Evolutionary conservation across 2,113 vertebrate species (phyloP), one percentile per base, ranked within the genome.

Genomic region (Crotalus helleri): DNA sequence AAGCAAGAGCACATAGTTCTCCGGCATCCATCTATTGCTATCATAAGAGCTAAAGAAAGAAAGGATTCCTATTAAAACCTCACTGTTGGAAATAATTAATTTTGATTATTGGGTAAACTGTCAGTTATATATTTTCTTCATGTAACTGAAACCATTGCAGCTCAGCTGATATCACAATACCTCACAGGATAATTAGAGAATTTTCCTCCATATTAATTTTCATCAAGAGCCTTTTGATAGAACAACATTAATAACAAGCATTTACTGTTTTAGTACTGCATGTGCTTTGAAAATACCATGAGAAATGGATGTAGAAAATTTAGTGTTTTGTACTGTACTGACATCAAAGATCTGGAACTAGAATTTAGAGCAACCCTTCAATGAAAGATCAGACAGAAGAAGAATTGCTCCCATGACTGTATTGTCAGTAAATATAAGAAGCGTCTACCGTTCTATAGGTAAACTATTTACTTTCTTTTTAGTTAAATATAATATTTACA

Each of bases 91-190:
- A 94, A 94, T 96, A 97, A 97, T 98, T 96, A 97, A 96, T 97
- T 97, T 97, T 98, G 97, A 98, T 93, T 96, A 97, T 93, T 96
- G 96, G 97, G 95, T 95, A 97, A 97, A 95, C 93, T 57, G 17
- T 57, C 17, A 57, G 15, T 57, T 57, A 57, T 57, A 57, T 57
- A 57, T 57, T 57, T 64, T 64, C 26, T 64, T 64, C 26, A 64
- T 64, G 10, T 64, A 64, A 97, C 92, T 94, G 97, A 96, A 97
- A 97, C 96, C 92, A 96, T 96, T 97, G 95, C 96, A 96, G 96
- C 96, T 96, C 94, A 94, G 93, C 96, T 96, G 97, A 97, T 97
- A 96, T 94, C 96, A 96, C 95, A 97, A 97, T 92, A 97, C 93
- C 94, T 94, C 96, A 87, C 17, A 85, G 92, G 94, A 96, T 97